These are phyloP conservation scores for Speoplatyrhinus poulsoni DNA, from an alignment of 2,113 vertebrate species.

Conservation along the genomic window DNA sequence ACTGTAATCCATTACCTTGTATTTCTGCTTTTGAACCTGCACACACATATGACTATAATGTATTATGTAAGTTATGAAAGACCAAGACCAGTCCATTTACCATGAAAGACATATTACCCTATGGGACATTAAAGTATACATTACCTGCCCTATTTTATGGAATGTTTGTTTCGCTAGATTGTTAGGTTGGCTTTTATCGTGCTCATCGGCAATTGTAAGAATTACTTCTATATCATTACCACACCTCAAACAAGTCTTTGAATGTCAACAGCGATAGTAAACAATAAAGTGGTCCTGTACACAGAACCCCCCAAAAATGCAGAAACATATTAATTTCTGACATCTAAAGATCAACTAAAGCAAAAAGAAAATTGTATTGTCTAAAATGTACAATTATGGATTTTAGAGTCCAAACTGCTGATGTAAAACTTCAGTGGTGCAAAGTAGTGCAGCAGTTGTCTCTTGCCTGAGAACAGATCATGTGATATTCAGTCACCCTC, in stretches of 20 bases:
- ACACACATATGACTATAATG: no score
- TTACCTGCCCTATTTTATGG: slow-evolving; percentile 2
- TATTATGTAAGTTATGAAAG: no score
- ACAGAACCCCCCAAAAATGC: neutral
- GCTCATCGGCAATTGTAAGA: neutral
- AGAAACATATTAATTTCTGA: no score
- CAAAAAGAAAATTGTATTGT: no score
- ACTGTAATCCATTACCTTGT: slow-evolving; percentile 11
- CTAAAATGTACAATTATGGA: neutral
- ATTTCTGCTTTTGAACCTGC: no score
- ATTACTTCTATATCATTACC: neutral
- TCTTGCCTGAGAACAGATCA: neutral
- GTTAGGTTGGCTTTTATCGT: slow-evolving; percentile 28
- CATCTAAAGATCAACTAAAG: no score
- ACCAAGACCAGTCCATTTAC: no score
- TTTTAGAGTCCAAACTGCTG: neutral
- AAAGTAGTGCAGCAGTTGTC: neutral
- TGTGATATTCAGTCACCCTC: neutral
- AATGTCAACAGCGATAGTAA: neutral
- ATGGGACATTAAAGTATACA: no score
- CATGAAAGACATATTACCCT: no score
- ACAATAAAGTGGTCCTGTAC: neutral
- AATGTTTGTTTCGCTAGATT: neutral
- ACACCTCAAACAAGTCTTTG: neutral
- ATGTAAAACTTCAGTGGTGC: neutral